Evolutionary conservation across 2,797 vertebrate genomes (phyloP), one percentile per base, ranked within the genome.

Genomic region (Gadopsis marmoratus): DNA sequence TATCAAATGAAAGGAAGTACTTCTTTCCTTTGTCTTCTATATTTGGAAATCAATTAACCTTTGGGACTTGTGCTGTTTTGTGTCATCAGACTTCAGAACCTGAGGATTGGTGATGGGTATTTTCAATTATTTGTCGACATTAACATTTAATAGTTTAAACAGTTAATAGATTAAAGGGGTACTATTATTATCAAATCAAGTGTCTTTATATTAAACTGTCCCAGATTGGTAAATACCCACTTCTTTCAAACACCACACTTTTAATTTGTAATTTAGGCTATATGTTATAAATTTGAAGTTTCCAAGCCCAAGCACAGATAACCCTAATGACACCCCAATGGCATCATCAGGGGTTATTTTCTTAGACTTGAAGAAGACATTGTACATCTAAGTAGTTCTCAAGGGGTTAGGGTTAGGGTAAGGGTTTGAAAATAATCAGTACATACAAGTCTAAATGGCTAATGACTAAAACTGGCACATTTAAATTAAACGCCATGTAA

Each of bases 41-140:
- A 35, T 70, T 58, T 76, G 19, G 11, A 61, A 77, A 79, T 79
- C n/a, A 29, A 67, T 54, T 43, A 16, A 77, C 31, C 26, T 77
- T 68, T 69, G 4, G 1, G 16, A 53, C 82, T 66, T 61, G 16
- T 81, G 77, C 33, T 48, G 45, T 45, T 67, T 67, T 47, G 47
- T 74, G 21, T 69, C 41, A n/a, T 70, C 65, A 61, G 4, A 19
- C 67, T 39, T 81, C 48, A 74, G 43, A 35, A 56, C 37, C 39
- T 60, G 60, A 31, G 19, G 55, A 64, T 53, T 13, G 21, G 41
- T 78, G 69, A 86, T 33, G 21, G 43, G 23, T 51, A 73, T 79
- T 76, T 88, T 69, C 50, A 87, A 78, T 87, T 71, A 71, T 75
- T 63, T 72, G 55, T 65, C 74, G n/a, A 75, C 55, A 72, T 82